Base-by-base conservation (phyloP, 64 coral and sea anemone species). In the Porites australiensis region DNA sequence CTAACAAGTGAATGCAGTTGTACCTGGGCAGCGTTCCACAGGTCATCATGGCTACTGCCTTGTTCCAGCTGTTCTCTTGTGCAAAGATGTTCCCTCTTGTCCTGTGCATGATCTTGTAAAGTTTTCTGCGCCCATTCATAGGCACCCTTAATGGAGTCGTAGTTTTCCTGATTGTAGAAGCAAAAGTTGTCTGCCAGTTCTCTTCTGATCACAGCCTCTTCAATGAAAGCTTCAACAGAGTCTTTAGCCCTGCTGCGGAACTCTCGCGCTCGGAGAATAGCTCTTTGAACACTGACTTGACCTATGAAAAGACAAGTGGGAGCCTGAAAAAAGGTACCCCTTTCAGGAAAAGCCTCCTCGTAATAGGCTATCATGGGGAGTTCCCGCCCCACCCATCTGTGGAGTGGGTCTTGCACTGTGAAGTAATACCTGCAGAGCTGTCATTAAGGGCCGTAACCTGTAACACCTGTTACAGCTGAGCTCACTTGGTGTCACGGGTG, bases 21-120 rank as follows among this genome's bases (percentile, higher is more conserved):
- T 85, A 95, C 94, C 94, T 95, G 94, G 2, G 95, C 91, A 55
- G 95, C 95, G 79, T 97, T 97, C 95, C 95, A 97, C 11, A 93
- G 75, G 65, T 94, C 83, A 60, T 97, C 95, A 76, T 90, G 79
- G 6, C 88, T 97, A 13, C 75, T 57, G 21, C 91, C 91, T 18
- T 57, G 52, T 78, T 97, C 95, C 14, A 97, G 53, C 6, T 89
- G 37, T 82, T 86, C 95, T 75, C 83, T 45, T 0, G 86, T 88
- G 73, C 94, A 97, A 47, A 97, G 8, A 68, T 72, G 81, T 63
- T 93, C 91, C 15, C 95, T 65, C 47, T 90, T 75, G 27, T 97
- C 95, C 12, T 47, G 72, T 6, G 77, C 62, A 63, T 97, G 95
- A 50, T 91, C 88, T 4, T 77, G 54, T 6, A 97, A 54, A 7